Conservation (phyloP, 2,888 invertebrate species). For the Eupeodes latifasciatus region DNA sequence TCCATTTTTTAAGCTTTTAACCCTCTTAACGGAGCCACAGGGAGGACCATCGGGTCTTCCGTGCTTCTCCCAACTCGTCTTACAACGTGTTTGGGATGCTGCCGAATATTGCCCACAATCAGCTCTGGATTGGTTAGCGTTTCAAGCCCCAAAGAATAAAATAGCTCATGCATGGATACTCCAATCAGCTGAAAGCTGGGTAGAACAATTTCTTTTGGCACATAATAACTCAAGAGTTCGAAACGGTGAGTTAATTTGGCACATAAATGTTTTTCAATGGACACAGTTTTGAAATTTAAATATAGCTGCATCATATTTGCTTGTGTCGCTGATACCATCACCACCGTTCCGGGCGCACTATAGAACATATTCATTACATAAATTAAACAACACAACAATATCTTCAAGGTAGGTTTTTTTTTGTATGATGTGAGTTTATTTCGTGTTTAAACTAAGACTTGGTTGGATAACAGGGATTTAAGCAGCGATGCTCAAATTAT, state of each 20-base stretch:
- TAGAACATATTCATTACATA: conserved; percentile 86
- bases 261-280: conserved; percentile 5
- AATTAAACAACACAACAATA: conserved; percentile 78
- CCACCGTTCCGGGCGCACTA: conserved; percentile 95
- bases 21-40: conserved; percentile 93
- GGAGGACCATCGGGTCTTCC: conserved; percentile 92
- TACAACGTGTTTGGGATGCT: conserved; percentile 95
- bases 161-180: conserved; percentile 96
- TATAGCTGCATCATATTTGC: conserved; percentile 92
- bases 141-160: conserved; percentile 94
- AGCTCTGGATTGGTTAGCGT: conserved; percentile 95
- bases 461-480: conserved; percentile 81
- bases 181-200: conserved; percentile 96
- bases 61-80: conserved; percentile 94
- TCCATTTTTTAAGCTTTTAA: conserved; percentile 96
- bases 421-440: background rate
- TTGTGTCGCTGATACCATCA: conserved; percentile 96
- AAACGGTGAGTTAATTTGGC: conserved; percentile 86
- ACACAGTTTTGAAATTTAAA: conserved; percentile 26
- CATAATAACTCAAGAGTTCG: conserved; percentile 94
- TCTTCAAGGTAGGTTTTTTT: conserved; percentile 61
- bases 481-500: conserved; percentile 87
- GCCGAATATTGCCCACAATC: conserved; percentile 96
- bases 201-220: conserved; percentile 94
- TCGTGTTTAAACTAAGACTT: background rate